Conservation (phyloP, 2,888 invertebrate genomes). For the Caenorhabditis imperialis region DNA sequence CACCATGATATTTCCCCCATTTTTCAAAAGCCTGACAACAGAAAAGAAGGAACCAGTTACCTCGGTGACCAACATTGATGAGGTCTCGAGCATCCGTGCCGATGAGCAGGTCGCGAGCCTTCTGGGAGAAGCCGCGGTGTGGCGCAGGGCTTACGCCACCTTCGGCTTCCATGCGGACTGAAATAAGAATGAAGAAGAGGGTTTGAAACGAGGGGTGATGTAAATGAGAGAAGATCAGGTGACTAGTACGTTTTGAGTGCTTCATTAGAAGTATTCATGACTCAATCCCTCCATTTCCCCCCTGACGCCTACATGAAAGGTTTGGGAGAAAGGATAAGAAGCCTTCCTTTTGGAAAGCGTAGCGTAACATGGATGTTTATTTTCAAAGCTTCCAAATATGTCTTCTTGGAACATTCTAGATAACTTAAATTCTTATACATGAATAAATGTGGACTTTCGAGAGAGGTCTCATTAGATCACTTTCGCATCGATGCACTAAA, state of each 20-base stretch:
- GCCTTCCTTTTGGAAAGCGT: too few species aligned
- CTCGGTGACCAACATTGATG: conserved; percentile 18
- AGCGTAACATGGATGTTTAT: too few species aligned
- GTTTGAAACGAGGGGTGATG: conserved; percentile 1
- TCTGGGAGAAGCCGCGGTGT: conserved; percentile 58
- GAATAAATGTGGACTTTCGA: too few species aligned
- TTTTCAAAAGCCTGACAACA: neutral
- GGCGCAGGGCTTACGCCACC: conserved; percentile 13
- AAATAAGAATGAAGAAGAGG: neutral
- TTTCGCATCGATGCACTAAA: neutral
- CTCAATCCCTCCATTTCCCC: too few species aligned
- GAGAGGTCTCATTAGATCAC: conserved; percentile 1
- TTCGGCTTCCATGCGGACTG: conserved; percentile 7
- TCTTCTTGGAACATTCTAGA: too few species aligned
- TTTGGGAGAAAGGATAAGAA: neutral
- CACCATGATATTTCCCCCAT: conserved; percentile 11
- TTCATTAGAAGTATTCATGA: conserved; percentile 14
- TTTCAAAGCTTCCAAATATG: too few species aligned
- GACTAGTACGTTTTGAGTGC: conserved; percentile 2
- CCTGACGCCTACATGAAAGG: conserved; percentile 17
- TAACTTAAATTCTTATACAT: too few species aligned
- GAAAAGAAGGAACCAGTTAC: conserved; percentile 9
- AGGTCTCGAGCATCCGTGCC: conserved; percentile 27
- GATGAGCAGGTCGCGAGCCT: conserved; percentile 58
- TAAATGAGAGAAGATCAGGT: conserved; percentile 5